These are phyloP conservation scores for Etheostoma nigrum DNA, from an alignment of 2,797 vertebrate genomes.

Conservation along the genomic window DNA sequence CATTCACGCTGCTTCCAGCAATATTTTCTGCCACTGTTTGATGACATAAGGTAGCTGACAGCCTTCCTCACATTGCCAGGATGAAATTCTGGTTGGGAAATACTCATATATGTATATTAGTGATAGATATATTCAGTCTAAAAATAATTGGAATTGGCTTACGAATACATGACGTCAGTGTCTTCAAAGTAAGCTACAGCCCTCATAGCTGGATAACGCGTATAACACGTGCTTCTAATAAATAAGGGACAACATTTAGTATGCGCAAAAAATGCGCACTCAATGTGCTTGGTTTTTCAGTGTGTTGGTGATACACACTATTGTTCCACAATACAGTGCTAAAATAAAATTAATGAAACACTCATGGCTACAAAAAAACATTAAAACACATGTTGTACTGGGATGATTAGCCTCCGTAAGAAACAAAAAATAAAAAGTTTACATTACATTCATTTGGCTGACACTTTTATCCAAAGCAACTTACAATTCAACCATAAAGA, in stretches of 20 bases:
- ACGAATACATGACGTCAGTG: not conserved
- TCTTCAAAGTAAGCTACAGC: not conserved
- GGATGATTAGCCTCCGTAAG: too few relatives aligned
- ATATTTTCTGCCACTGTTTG: slow-evolving; percentile 47
- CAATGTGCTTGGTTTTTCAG: not conserved
- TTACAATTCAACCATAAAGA: too few relatives aligned
- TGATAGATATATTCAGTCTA: slow-evolving; percentile 1
- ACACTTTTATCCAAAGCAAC: too few relatives aligned
- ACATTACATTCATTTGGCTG: too few relatives aligned
- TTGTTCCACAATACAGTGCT: not conserved
- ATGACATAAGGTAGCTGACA: slow-evolving; percentile 46
- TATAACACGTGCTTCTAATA: not conserved
- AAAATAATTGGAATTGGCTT: not conserved
- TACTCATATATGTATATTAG: not conserved
- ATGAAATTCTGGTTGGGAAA: slow-evolving; percentile 17
- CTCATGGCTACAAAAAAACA: too few relatives aligned
- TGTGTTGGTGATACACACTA: not conserved
- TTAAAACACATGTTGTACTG: too few relatives aligned
- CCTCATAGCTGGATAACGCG: not conserved
- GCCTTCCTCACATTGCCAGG: slow-evolving; percentile 6
- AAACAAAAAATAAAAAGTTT: too few relatives aligned
- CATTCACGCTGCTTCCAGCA: slow-evolving; percentile 54
- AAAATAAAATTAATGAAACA: not conserved
- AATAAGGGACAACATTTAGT: not conserved
- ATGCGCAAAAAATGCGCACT: too few relatives aligned